phyloP scores from a whole-genome alignment of 2,888 invertebrate species.

The Polydrusus cervinus region DNA sequence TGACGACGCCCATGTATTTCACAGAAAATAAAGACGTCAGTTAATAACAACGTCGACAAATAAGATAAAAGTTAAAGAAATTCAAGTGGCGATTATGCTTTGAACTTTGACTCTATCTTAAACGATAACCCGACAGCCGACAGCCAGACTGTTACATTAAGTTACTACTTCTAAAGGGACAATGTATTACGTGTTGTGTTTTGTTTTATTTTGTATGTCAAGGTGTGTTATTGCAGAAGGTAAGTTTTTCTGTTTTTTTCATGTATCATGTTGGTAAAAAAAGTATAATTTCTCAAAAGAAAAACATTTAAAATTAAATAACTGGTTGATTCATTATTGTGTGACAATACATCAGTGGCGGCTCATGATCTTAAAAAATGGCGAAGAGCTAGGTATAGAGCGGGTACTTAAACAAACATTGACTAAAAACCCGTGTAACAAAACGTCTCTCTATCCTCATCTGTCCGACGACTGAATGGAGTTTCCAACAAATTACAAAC shows the following conservation, averaged over 20 bases:
- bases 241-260: not conserved
- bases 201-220: not conserved
- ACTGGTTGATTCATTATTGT: too few relatives aligned
- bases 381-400: too few relatives aligned
- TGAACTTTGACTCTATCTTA: conserved; percentile 36
- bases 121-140: conserved; percentile 3
- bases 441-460: too few relatives aligned
- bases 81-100: conserved; percentile 8
- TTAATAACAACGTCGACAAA: conserved; percentile 5
- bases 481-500: too few relatives aligned
- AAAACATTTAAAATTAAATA: too few relatives aligned
- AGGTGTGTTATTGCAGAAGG: conserved; percentile 21
- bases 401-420: too few relatives aligned
- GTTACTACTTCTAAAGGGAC: not conserved
- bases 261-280: too few relatives aligned
- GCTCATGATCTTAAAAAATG: too few relatives aligned
- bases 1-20: not conserved
- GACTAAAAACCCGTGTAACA: too few relatives aligned
- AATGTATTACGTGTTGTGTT: conserved; percentile 4
- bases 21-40: conserved; percentile 10
- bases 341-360: too few relatives aligned
- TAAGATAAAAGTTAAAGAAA: conserved; percentile 30
- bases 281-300: too few relatives aligned
- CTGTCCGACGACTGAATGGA: too few relatives aligned
- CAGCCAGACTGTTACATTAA: not conserved